phyloP scores from a whole-genome alignment of 1,140 invertebrate genomes.

The Ceratina calcarata region DNA sequence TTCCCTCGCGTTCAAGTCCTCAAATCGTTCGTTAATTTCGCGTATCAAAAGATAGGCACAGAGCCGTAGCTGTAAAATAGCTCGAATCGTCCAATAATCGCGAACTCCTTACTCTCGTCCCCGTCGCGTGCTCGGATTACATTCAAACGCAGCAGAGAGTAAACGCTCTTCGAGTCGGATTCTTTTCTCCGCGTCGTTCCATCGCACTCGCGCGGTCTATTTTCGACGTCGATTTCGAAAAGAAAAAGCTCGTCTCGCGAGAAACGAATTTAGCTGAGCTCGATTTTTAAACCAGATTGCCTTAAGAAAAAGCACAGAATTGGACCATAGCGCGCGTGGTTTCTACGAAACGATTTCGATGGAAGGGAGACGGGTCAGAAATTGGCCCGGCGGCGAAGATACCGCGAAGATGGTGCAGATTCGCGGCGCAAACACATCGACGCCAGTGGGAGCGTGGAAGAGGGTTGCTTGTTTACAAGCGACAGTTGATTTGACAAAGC shows the following conservation, averaged over 20 bases:
- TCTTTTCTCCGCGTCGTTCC: neutral
- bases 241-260: neutral
- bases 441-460: conserved; percentile 15
- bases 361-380: no score
- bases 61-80: neutral
- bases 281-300: no score
- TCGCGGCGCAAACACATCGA: conserved; percentile 44
- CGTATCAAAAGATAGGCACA: conserved; percentile 3
- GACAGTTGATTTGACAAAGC: conserved; percentile 80
- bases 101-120: neutral
- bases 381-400: conserved; percentile 20
- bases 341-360: no score
- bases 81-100: conserved; percentile 8
- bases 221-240: neutral
- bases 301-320: no score
- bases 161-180: neutral
- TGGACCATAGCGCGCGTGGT: neutral
- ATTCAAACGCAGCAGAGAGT: neutral
- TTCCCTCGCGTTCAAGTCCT: neutral
- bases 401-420: conserved; percentile 44
- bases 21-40: conserved; percentile 38
- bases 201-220: neutral
- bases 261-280: neutral
- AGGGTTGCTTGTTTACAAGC: conserved; percentile 73
- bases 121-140: neutral